Percentiles rank a stretch among this genome's conserved stretches.
phyloP scores from a whole-genome alignment of 2,888 invertebrate genomes.

The Crossocerus cetratus region DNA sequence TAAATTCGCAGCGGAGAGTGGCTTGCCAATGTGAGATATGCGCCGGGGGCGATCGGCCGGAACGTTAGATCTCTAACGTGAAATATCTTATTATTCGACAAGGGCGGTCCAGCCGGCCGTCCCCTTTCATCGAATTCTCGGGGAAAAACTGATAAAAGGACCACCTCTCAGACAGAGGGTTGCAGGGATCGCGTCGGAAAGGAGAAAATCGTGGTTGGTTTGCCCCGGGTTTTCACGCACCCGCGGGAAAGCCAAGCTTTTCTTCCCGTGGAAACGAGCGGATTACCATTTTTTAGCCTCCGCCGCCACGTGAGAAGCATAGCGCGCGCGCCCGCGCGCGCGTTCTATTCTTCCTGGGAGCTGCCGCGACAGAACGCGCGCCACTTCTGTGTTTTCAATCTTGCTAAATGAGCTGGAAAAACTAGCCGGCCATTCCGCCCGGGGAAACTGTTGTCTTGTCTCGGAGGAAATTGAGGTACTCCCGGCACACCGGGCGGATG shows the following conservation, averaged over 20 bases:
- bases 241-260: constrained; percentile 47
- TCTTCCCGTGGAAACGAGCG: constrained; percentile 53
- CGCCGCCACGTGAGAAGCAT: constrained; percentile 25
- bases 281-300: constrained; percentile 66
- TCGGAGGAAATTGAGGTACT: constrained; percentile 17
- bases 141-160: constrained; percentile 50
- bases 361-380: constrained; percentile 16
- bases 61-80: constrained; percentile 32
- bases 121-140: constrained; percentile 56
- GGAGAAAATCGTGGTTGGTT: constrained; percentile 40
- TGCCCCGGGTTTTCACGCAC: constrained; percentile 38
- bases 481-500: neutral
- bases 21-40: constrained; percentile 40
- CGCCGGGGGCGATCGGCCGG: constrained; percentile 14
- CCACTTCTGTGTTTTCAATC: constrained; percentile 66
- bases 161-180: constrained; percentile 7
- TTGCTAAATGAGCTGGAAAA: constrained; percentile 62
- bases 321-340: too few relatives aligned
- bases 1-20: constrained; percentile 34
- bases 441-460: constrained; percentile 19
- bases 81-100: constrained; percentile 46
- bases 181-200: constrained; percentile 16
- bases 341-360: constrained; percentile 17
- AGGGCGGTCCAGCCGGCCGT: constrained; percentile 21
- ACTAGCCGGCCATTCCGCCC: constrained; percentile 29